Evolutionary conservation across 2,113 vertebrate genomes (phyloP).

Genomic region (Chaetodon auriga): DNA sequence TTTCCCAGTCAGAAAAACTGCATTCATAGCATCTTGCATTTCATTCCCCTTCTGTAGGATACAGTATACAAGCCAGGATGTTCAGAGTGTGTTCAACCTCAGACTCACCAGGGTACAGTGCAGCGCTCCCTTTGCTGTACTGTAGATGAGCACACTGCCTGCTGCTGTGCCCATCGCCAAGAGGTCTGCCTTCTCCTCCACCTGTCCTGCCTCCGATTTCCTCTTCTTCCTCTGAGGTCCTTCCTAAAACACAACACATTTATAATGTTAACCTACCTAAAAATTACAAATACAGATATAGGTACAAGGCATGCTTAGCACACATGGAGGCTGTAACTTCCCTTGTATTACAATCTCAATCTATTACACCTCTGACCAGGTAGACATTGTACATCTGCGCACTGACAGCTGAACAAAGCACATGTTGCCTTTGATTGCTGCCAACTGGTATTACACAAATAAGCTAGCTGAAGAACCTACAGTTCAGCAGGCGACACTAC

Average conservation of each 20-base stretch:
- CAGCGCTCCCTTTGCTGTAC: slow-evolving; percentile 92
- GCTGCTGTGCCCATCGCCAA: slow-evolving; percentile 96
- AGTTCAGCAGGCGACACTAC: accelerated
- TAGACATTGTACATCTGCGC: background rate
- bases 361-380: background rate
- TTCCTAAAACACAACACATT: slow-evolving; percentile 84
- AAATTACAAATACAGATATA: too few species aligned
- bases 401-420: background rate
- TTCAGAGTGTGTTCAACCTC: background rate
- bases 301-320: accelerated
- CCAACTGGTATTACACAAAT: background rate
- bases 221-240: slow-evolving; percentile 96
- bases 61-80: too few species aligned
- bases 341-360: background rate
- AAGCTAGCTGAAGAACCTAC: accelerated
- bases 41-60: background rate
- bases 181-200: slow-evolving; percentile 89
- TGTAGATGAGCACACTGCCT: slow-evolving; percentile 96
- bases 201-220: slow-evolving; percentile 90
- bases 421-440: background rate
- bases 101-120: slow-evolving; percentile 94
- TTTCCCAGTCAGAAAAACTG: too few species aligned
- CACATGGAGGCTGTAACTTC: background rate
- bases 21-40: background rate
- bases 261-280: too few species aligned